These are phyloP conservation scores for Suncus etruscus DNA, from an alignment of 2,113 vertebrate genomes.

Conservation along the genomic window DNA sequence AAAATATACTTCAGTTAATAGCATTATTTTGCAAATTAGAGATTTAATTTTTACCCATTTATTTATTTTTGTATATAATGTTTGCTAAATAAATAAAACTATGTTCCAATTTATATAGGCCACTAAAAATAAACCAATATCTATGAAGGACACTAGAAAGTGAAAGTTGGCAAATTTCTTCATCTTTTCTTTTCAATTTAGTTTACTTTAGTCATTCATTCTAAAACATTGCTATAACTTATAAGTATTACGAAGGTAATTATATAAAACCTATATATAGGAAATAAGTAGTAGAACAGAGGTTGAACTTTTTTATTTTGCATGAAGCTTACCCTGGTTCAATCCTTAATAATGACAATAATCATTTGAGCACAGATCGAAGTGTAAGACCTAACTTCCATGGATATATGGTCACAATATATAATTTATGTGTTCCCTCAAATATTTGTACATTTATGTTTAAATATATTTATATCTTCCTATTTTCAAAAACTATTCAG, in stretches of 20 bases:
- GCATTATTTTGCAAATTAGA: constrained; percentile 22
- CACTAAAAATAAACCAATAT: too few relatives aligned
- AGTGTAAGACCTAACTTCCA: too few relatives aligned
- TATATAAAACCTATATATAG: neutral
- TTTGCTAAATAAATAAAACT: neutral
- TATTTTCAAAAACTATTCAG: neutral
- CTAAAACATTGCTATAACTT: constrained; percentile 40
- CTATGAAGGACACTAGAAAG: neutral
- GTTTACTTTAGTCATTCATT: neutral
- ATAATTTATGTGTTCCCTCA: too few relatives aligned
- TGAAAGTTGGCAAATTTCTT: neutral
- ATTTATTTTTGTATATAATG: neutral
- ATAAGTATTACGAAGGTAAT: neutral
- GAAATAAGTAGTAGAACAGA: too few relatives aligned
- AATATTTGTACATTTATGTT: too few relatives aligned
- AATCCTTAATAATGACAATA: too few relatives aligned
- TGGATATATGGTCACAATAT: too few relatives aligned
- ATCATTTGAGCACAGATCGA: too few relatives aligned
- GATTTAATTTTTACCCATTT: neutral
- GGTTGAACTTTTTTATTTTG: too few relatives aligned
- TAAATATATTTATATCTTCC: neutral
- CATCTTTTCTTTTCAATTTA: too few relatives aligned
- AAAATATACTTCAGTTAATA: constrained; percentile 13
- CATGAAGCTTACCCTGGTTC: too few relatives aligned
- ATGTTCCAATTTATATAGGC: too few relatives aligned